Conservation (phyloP, 2,888 invertebrate species). For the Drosophila putrida region DNA sequence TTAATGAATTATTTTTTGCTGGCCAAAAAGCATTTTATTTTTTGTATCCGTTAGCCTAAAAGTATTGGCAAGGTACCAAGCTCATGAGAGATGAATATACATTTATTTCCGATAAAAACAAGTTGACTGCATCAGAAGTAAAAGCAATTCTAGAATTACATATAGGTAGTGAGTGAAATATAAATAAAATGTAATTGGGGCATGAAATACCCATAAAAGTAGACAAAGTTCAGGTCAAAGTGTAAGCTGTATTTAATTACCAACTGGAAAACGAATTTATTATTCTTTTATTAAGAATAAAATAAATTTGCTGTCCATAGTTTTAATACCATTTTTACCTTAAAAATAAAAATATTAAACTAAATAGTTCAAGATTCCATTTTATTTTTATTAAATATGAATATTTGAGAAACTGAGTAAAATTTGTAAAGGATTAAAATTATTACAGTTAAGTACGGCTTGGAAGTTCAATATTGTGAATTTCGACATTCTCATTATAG, state of each 20-base stretch:
- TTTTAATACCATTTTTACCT: not conserved
- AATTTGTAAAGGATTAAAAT: too few relatives aligned
- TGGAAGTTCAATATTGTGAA: too few relatives aligned
- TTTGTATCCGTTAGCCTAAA: not conserved
- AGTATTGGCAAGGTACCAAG: slow-evolving; percentile 9
- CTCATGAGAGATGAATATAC: not conserved
- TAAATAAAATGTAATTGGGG: not conserved
- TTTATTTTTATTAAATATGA: too few relatives aligned
- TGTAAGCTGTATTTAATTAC: not conserved
- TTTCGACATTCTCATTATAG: too few relatives aligned
- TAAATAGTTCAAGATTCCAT: not conserved
- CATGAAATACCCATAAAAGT: not conserved
- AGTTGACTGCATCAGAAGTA: not conserved
- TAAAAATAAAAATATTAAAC: not conserved
- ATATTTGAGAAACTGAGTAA: too few relatives aligned
- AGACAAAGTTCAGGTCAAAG: not conserved
- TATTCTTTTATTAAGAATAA: not conserved
- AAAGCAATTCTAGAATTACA: not conserved
- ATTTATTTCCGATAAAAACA: not conserved
- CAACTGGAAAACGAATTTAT: not conserved
- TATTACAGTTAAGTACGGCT: too few relatives aligned
- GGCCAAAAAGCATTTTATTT: not conserved
- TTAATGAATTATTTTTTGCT: slow-evolving; percentile 20
- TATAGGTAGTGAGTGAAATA: not conserved
- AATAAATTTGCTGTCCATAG: too few relatives aligned